phyloP scores from a whole-genome alignment of 2,797 vertebrate species.

The Heterohyrax brucei region DNA sequence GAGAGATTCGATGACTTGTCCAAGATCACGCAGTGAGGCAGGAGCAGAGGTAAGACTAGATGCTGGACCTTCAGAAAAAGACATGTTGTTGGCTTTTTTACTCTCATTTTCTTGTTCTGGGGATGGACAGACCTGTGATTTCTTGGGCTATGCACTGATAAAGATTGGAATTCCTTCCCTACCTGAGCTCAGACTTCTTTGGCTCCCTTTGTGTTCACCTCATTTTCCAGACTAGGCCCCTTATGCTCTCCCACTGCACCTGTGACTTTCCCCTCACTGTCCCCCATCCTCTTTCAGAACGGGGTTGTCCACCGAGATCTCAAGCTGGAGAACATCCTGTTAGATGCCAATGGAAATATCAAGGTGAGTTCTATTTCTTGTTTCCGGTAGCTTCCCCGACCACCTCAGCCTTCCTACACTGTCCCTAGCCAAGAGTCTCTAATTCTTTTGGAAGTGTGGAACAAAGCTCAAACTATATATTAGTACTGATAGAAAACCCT shows the following conservation, averaged over 20 bases:
- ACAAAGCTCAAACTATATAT: neutral
- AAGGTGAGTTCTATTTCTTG: slow-evolving; percentile 93
- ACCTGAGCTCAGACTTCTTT: fast-evolving
- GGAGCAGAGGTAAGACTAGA: neutral
- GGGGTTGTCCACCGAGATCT: slow-evolving; percentile 98
- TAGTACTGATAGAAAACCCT: neutral
- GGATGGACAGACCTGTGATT: neutral
- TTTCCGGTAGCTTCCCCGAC: neutral
- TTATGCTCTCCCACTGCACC: fast-evolving
- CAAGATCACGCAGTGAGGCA: neutral
- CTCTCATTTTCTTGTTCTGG: neutral
- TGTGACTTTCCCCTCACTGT: neutral
- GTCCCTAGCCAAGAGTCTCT: neutral
- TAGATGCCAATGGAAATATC: slow-evolving; percentile 95
- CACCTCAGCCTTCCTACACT: neutral
- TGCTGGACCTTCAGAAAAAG: neutral
- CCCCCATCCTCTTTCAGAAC: slow-evolving; percentile 91
- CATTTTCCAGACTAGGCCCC: neutral
- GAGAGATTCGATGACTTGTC: neutral
- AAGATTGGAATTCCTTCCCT: neutral
- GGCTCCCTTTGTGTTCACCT: neutral
- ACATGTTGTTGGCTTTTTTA: neutral
- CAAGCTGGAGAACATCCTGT: slow-evolving; percentile 98
- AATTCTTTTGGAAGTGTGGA: neutral
- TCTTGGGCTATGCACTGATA: fast-evolving